phyloP scores from a whole-genome alignment of 2,888 invertebrate genomes.

The Muschampia plurimacula region DNA sequence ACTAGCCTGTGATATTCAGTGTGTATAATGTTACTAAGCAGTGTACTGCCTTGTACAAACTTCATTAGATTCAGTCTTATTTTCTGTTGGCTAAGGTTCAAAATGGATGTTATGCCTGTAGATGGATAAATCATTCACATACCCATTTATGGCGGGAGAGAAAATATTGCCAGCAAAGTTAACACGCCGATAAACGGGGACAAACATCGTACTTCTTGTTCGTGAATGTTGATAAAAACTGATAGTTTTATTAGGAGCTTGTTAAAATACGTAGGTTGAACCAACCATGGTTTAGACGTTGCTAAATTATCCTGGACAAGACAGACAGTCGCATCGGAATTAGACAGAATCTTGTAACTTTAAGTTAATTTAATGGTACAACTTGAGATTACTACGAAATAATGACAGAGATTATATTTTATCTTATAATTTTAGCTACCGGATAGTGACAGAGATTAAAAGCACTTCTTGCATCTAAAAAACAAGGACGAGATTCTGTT shows the following conservation, averaged over 20 bases:
- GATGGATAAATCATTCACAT: constrained; percentile 66
- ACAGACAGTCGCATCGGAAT: constrained; percentile 13
- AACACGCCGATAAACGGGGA: constrained; percentile 66
- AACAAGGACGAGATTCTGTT: too few species aligned
- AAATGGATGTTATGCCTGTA: background rate
- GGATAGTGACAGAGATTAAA: too few species aligned
- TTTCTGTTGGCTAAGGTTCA: constrained; percentile 14
- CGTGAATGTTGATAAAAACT: constrained; percentile 52
- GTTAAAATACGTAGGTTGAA: constrained; percentile 28
- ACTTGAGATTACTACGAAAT: too few species aligned
- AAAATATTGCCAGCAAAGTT: constrained; percentile 52
- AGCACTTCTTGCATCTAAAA: too few species aligned
- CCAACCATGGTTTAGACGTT: constrained; percentile 26
- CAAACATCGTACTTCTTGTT: constrained; percentile 61
- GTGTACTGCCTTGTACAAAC: constrained; percentile 14
- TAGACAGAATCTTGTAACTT: background rate
- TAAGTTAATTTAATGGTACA: background rate
- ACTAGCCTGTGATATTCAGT: constrained; percentile 26
- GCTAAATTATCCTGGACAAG: constrained; percentile 26
- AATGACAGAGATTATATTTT: too few species aligned
- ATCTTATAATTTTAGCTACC: too few species aligned
- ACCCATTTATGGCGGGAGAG: constrained; percentile 64
- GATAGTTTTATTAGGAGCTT: constrained; percentile 44
- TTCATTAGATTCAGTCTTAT: constrained; percentile 11
- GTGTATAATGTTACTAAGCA: constrained; percentile 13